phyloP scores from a whole-genome alignment of 2,888 invertebrate genomes.

The Punctoribates punctum region DNA sequence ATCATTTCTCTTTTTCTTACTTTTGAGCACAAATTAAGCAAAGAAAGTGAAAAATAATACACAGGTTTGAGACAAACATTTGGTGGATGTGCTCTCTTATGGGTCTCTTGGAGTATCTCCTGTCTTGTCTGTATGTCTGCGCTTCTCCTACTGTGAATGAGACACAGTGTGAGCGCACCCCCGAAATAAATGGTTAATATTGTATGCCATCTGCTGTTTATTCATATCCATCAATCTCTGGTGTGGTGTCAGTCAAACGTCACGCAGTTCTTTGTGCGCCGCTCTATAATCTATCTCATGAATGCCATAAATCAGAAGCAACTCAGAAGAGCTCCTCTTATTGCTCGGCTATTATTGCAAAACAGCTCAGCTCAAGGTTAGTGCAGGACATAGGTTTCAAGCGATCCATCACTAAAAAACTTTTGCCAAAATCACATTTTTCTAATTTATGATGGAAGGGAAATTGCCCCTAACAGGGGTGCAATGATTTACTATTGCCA shows the following conservation, averaged over 20 bases:
- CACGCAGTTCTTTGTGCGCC: constrained; percentile 32
- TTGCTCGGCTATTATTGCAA: constrained; percentile 32
- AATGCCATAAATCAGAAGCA: constrained; percentile 37
- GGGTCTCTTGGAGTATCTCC: not conserved
- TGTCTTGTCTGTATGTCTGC: not conserved
- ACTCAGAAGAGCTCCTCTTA: no score
- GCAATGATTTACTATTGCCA: constrained; percentile 35
- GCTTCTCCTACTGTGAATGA: constrained; percentile 12
- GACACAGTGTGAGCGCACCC: constrained; percentile 25
- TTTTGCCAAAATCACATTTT: constrained; percentile 36
- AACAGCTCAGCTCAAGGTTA: constrained; percentile 32
- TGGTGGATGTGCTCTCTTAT: no score
- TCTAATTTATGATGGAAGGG: constrained; percentile 34
- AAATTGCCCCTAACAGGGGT: constrained; percentile 34
- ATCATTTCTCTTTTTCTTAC: not conserved
- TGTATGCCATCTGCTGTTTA: constrained; percentile 35
- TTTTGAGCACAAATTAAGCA: no score
- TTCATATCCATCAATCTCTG: constrained; percentile 36
- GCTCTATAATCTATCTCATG: constrained; percentile 35
- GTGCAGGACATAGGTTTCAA: constrained; percentile 34
- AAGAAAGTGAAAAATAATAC: no score
- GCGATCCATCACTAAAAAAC: constrained; percentile 38
- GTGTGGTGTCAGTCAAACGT: constrained; percentile 36
- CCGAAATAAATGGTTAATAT: constrained; percentile 32
- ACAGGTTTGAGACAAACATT: no score